phyloP scores from a whole-genome alignment of 2,113 vertebrate genomes.

The Zosterops hypoxanthus region DNA sequence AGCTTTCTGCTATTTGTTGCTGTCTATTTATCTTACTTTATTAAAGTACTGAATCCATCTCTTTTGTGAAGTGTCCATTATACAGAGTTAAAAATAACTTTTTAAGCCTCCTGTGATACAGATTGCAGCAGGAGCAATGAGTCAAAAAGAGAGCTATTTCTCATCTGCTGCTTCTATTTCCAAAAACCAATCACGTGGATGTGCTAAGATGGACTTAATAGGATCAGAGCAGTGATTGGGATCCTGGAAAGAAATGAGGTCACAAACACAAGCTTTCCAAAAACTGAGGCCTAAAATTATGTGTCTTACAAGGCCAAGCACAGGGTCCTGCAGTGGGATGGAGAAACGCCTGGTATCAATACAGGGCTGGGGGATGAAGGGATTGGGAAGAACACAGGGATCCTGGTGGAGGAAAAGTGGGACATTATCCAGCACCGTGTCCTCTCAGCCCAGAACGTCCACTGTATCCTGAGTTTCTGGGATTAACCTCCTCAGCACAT shows the following conservation, averaged over 20 bases:
- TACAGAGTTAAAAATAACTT: neutral
- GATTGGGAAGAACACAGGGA: neutral
- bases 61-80: neutral
- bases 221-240: neutral
- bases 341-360: neutral
- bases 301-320: neutral
- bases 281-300: neutral
- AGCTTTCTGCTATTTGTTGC: slow-evolving; percentile 1
- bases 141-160: neutral
- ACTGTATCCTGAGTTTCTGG: neutral
- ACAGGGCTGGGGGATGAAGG: neutral
- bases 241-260: neutral
- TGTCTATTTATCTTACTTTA: slow-evolving; percentile 4
- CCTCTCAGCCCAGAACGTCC: accelerated
- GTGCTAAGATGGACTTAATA: neutral
- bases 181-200: neutral
- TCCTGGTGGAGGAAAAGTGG: neutral
- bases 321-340: neutral
- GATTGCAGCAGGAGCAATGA: neutral
- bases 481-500: neutral
- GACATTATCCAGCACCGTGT: accelerated
- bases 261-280: neutral
- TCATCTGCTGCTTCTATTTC: neutral
- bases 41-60: neutral
- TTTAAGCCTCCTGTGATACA: neutral